Evolutionary conservation across 1,140 invertebrate species (phyloP).

Genomic region (Neodiprion fabricii): DNA sequence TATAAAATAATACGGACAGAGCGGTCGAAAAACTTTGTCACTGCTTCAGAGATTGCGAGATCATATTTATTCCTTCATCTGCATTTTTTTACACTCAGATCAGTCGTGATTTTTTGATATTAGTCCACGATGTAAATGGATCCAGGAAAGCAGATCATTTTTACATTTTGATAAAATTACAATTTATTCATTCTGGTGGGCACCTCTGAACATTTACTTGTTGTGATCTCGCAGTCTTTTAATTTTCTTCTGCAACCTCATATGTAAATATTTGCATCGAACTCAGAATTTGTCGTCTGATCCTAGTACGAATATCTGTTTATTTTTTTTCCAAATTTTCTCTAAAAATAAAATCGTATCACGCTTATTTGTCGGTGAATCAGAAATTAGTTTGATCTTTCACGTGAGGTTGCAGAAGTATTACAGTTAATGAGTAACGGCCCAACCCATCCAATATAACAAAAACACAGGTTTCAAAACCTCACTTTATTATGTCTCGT

Average conservation of each 20-base stretch:
- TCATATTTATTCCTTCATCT: neutral
- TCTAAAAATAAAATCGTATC: too few species aligned
- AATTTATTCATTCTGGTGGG: neutral
- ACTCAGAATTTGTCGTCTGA: neutral
- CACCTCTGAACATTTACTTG: neutral
- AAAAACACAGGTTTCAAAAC: slow-evolving; percentile 20
- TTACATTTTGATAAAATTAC: neutral
- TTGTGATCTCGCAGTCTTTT: neutral
- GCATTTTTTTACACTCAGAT: neutral
- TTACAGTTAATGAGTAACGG: slow-evolving; percentile 21
- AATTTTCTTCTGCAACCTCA: neutral
- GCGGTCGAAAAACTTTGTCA: neutral
- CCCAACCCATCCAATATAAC: slow-evolving; percentile 30
- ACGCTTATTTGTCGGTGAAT: neutral
- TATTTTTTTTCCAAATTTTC: too few species aligned
- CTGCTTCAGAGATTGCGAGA: neutral
- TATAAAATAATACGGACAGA: too few species aligned
- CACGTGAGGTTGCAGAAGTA: neutral
- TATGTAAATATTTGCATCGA: neutral
- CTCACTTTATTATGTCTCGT: slow-evolving; percentile 25
- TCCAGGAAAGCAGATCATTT: too few species aligned
- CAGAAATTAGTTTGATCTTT: neutral
- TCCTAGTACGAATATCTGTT: too few species aligned
- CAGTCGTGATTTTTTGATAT: neutral
- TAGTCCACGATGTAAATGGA: neutral